Evolutionary conservation across 1,140 invertebrate species (phyloP), one percentile per base, ranked within the genome.

Genomic region (Drosophila jambulina): DNA sequence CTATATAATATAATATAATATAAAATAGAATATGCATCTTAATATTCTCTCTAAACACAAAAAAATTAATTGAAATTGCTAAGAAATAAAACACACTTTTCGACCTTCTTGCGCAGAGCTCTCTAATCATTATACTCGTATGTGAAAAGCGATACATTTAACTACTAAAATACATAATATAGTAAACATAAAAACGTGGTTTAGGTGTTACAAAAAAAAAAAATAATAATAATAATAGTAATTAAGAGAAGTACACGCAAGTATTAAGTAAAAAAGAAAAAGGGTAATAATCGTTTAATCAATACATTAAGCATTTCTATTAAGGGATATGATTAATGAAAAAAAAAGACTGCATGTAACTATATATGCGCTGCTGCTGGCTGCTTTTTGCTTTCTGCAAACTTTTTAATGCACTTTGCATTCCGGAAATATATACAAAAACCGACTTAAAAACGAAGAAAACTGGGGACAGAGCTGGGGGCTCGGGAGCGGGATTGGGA

Each of bases 1-100:
- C 83, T 78, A 80, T 78, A 57, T 69, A 67, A 87, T 83, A 80
- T 51, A 43, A 42, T 42, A 40, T 49, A 78, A 60, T 71, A 62
- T 81, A 68, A 68, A 77, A 80, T 83, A 80, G 43, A 85, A 85
- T 71, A 82, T 79, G 38, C 80, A 61, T 71, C 75, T 70, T 85
- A 78, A 36, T 53, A 61, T 78, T 64, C 48, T 61, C 51, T 57
- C 45, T 53, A 78, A 77, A 70, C 75, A 80, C 59, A 81, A 49
- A 71, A 71, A 75, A 84, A 64, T 83, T 43, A 75, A 75, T 70
- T 71, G 43, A 74, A 84, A 90, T 75, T 78, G 64, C 64, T 80
- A 77, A 58, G 40, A 74, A 81, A 68, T 78, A 70, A 82, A 79
- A 87, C 63, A 68, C 54, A 65, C 65, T 75, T 71, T 48, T 69